Base-by-base conservation (phyloP, 92 coral and sea anemone species). In the Isaurus tuberculatus region DNA sequence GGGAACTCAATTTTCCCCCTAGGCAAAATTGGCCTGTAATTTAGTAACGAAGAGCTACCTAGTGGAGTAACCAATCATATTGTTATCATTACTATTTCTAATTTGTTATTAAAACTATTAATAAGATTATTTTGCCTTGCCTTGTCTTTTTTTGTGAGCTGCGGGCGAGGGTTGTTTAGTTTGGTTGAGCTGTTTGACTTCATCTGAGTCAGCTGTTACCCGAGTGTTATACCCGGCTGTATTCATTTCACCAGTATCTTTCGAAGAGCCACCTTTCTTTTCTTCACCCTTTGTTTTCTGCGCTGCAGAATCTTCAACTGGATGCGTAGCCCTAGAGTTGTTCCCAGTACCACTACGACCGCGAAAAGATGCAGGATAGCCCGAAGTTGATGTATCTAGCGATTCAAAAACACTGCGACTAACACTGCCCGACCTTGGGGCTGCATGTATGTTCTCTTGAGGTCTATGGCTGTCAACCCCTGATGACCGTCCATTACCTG, bases 331-430 rank as follows among this genome's bases (percentile, higher is more conserved):
- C 19, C 48, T 32, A 63, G 68, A 9, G 26, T 32, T 75, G 20
- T 75, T 68, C 5, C 69, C 81, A 33, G 81, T 75, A 11, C 43
- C 68, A 70, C 88, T 72, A 64, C 91, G 84, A 42, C 85, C 81
- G 42, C 78, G 70, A 70, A 93, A 93, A 0, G 98, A 91, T 27
- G 91, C 98, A 7, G 95, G 98, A 70, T 93, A 93, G 43, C 98
- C 98, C 8, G 98, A 93, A 3, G 98, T 93, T 5, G 77, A 70
- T 46, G 55, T 51, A 22, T 80, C 85, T 22, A 70, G 68, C 1
- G 86, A 57, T 22, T 42, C 49, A 31, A 65, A 70, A 17, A 70
- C 85, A 80, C 49, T 42, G 13, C 65, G 85, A 66, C 75, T 36
- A 20, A 40, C 11, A 58, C 69, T 77, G 11, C 70, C 82, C 57